Conservation (phyloP, 1,140 invertebrate genomes). For the Drosophila virilis region DNA sequence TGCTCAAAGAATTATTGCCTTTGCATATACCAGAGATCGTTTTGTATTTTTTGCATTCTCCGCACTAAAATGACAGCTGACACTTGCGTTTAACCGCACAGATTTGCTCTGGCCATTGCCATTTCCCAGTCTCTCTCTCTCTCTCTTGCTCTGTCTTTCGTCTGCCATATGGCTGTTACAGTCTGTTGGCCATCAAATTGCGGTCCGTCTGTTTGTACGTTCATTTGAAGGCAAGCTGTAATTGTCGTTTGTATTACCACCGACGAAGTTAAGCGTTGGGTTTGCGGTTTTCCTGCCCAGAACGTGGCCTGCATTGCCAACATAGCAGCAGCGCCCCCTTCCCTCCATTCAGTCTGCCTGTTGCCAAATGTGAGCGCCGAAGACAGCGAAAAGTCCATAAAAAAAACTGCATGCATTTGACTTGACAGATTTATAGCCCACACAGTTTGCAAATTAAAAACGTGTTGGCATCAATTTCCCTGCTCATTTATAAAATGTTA, state of each 20-base stretch:
- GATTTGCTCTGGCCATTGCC: slow-evolving; percentile 61
- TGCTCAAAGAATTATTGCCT: slow-evolving; percentile 78
- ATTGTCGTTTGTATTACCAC: slow-evolving; percentile 79
- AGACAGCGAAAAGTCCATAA: slow-evolving; percentile 39
- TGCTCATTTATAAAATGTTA: slow-evolving; percentile 14
- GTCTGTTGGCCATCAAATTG: slow-evolving; percentile 58
- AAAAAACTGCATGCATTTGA: slow-evolving; percentile 40
- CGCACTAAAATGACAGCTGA: slow-evolving; percentile 79
- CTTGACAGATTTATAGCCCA: slow-evolving; percentile 48
- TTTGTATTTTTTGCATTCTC: slow-evolving; percentile 33
- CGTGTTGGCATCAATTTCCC: slow-evolving; percentile 47
- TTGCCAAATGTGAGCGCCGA: slow-evolving; percentile 35
- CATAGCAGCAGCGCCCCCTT: slow-evolving; percentile 1
- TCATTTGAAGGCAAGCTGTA: slow-evolving; percentile 69
- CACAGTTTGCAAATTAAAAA: slow-evolving; percentile 52
- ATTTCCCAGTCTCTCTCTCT: slow-evolving; percentile 2
- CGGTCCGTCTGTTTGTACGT: slow-evolving; percentile 69
- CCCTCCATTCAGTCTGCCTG: not conserved
- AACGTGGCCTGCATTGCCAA: slow-evolving; percentile 30
- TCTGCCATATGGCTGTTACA: slow-evolving; percentile 5
- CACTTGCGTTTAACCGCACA: slow-evolving; percentile 81
- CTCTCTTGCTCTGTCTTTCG: not conserved
- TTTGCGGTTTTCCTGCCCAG: slow-evolving; percentile 59
- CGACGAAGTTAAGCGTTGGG: slow-evolving; percentile 54
- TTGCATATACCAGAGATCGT: slow-evolving; percentile 58